Conservation (phyloP, 2,888 invertebrate species). For the Agapetus fuscipes region DNA sequence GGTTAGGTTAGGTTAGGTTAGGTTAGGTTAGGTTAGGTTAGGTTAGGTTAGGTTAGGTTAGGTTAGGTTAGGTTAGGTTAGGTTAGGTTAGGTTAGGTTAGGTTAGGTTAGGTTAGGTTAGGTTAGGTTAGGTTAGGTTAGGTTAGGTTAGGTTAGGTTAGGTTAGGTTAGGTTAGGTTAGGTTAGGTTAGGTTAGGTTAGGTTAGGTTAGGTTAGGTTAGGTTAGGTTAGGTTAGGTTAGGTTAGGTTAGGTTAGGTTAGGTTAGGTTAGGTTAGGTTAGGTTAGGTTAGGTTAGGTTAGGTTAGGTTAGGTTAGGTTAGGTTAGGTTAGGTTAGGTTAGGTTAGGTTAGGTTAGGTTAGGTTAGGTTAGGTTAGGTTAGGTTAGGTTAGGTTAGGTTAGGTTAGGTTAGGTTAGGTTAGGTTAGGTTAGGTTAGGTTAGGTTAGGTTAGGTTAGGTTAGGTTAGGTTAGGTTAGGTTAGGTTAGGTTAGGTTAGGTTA, state of each 20-base stretch:
- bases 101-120: slow-evolving; percentile 4
- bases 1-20: slow-evolving; percentile 18
- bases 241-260: slow-evolving; percentile 9
- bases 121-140: slow-evolving; percentile 3
- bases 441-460: slow-evolving; percentile 2
- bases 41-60: slow-evolving; percentile 4
- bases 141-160: slow-evolving; percentile 2
- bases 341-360: slow-evolving; percentile 7
- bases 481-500: slow-evolving; percentile 3
- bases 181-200: slow-evolving; percentile 11
- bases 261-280: no score
- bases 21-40: slow-evolving; percentile 12
- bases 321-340: slow-evolving; percentile 3
- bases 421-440: slow-evolving; percentile 8
- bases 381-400: slow-evolving; percentile 8
- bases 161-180: slow-evolving; percentile 7
- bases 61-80: slow-evolving; percentile 8
- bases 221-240: slow-evolving; percentile 8
- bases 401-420: slow-evolving; percentile 8
- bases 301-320: slow-evolving; percentile 3
- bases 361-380: slow-evolving; percentile 8
- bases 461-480: slow-evolving; percentile 5
- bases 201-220: slow-evolving; percentile 6
- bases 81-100: slow-evolving; percentile 5
- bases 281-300: slow-evolving; percentile 5